Evolutionary conservation across 2,888 invertebrate species (phyloP), one percentile per base, ranked within the genome.

Genomic region (Octodonta nipae): DNA sequence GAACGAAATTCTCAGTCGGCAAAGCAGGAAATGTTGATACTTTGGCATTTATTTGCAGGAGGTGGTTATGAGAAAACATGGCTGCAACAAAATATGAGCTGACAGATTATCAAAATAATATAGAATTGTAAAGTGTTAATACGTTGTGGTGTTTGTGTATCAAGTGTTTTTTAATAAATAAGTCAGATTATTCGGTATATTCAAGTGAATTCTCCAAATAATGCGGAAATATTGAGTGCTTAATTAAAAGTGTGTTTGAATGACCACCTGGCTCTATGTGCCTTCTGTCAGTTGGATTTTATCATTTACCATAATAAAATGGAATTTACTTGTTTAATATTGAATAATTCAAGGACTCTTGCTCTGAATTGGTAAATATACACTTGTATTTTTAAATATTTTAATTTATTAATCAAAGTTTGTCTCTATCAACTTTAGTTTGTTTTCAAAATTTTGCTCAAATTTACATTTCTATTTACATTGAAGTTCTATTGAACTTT

Each of bases 261-360:
- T 55, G 56, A 58, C 56, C 58, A 58, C 57, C 58, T 58, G 58
- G 57, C 53, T 54, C 43, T 40, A 42, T 42, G 39, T 37, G n/a
- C n/a, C 32, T 38, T 46, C 47, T 51, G 51, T 54, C 53, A 51
- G 46, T 51, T 44, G 45, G 49, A 49, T 48, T 48, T 47, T 49
- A 50, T 46, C 47, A 47, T 47, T 46, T 46, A 43, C 51, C 10
- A 10, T 22, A 50, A 50, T 49, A 51, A 50, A 46, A 56, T 56
- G 55, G 51, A 47, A 47, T 45, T 47, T 47, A 40, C 46, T 42
- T 40, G 42, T 45, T 49, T 49, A 43, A 40, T 37, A 44, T 43
- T 40, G 37, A 40, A 44, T 41, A 36, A 43, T 44, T 42, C 43
- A 45, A 49, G 47, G 49, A 51, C 45, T 49, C 42, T 47, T 43